These are phyloP conservation scores for Scortum barcoo DNA, from an alignment of 2,113 vertebrate genomes.

Conservation along the genomic window DNA sequence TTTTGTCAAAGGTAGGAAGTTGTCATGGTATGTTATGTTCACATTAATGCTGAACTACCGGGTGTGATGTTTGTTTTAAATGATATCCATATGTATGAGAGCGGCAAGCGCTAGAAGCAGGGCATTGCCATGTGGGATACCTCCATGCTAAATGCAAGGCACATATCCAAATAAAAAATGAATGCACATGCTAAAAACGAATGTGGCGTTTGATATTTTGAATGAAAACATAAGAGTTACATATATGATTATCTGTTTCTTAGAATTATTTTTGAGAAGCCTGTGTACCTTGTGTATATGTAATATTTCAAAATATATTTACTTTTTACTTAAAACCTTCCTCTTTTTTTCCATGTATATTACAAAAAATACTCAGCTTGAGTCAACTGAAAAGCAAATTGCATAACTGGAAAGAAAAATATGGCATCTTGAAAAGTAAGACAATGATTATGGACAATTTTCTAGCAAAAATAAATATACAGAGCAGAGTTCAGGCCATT, in stretches of 20 bases:
- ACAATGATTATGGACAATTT: not conserved
- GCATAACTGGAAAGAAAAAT: not conserved
- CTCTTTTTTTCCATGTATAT: not conserved
- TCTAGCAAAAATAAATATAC: not conserved
- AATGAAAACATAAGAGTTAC: not conserved
- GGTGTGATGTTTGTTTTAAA: constrained; percentile 1
- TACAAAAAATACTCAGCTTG: not conserved
- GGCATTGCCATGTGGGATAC: not conserved
- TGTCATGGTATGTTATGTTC: not conserved
- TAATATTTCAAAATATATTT: constrained; percentile 14
- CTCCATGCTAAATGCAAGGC: not conserved
- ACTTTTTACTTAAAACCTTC: not conserved
- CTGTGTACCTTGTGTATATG: not conserved
- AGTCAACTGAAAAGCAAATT: not conserved
- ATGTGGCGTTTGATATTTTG: not conserved
- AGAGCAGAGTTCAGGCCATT: not conserved
- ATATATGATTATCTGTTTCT: not conserved
- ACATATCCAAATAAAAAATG: not conserved
- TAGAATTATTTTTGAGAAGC: not conserved
- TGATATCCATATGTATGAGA: not conserved
- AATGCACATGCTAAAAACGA: not conserved
- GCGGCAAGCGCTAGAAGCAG: not conserved
- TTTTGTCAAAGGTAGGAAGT: constrained; percentile 9
- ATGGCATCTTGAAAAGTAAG: not conserved
- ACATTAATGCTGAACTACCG: not conserved